Percentiles rank a stretch among this genome's conserved stretches.
Conservation (phyloP, 2,888 invertebrate genomes). For the Cheilosia scutellata region DNA sequence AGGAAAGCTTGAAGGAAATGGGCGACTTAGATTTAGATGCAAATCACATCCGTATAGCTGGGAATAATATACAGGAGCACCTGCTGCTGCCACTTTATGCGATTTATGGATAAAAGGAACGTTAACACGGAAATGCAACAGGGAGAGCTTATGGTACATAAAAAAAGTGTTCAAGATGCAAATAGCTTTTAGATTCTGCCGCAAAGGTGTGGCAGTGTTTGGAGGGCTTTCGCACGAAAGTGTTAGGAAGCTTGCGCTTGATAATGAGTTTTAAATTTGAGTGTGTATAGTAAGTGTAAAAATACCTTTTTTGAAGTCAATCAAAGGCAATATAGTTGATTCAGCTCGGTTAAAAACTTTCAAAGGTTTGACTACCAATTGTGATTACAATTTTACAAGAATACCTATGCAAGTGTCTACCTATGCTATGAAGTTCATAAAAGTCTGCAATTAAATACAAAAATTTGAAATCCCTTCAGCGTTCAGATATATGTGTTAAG, state of each 20-base stretch:
- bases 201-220: background rate
- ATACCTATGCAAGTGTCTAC: too few relatives aligned
- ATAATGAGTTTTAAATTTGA: background rate
- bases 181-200: background rate
- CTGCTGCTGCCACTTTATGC: slow-evolving; percentile 52
- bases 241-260: background rate
- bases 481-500: too few relatives aligned
- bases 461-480: too few relatives aligned
- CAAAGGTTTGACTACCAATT: too few relatives aligned
- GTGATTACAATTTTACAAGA: too few relatives aligned
- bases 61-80: slow-evolving; percentile 5
- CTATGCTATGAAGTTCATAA: too few relatives aligned
- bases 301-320: too few relatives aligned
- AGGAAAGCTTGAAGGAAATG: background rate
- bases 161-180: background rate
- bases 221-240: background rate
- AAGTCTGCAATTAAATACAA: too few relatives aligned
- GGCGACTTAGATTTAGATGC: slow-evolving; percentile 57
- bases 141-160: slow-evolving; percentile 12
- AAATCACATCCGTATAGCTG: slow-evolving; percentile 49
- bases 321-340: too few relatives aligned
- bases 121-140: slow-evolving; percentile 10
- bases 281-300: too few relatives aligned
- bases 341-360: too few relatives aligned
- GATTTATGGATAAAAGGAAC: slow-evolving; percentile 47